phyloP scores from a whole-genome alignment of 2,797 vertebrate species.

The Poecilia picta region DNA sequence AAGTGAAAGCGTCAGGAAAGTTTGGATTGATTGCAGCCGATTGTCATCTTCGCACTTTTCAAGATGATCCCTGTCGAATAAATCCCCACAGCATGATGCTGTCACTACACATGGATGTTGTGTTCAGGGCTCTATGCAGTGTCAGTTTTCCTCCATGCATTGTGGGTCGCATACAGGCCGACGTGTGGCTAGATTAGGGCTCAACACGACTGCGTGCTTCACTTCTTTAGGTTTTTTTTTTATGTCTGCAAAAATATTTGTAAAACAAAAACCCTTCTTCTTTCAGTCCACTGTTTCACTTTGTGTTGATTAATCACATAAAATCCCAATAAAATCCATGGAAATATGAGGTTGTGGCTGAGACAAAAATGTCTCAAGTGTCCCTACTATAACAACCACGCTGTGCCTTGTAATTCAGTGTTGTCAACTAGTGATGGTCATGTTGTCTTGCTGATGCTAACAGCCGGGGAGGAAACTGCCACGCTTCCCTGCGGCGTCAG shows the following conservation, averaged over 20 bases:
- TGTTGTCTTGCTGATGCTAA: conserved; percentile 4
- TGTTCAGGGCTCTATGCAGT: neutral
- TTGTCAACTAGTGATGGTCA: neutral
- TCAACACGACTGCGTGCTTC: neutral
- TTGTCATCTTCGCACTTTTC: neutral
- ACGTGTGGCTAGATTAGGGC: neutral
- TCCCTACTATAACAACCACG: neutral
- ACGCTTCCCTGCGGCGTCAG: conserved; percentile 79
- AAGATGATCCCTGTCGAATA: neutral
- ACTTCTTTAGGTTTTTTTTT: neutral
- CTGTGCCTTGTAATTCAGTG: neutral
- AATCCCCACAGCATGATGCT: neutral
- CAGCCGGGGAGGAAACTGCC: conserved; percentile 72
- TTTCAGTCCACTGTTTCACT: neutral
- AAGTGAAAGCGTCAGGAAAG: neutral
- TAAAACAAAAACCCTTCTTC: neutral
- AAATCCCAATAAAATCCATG: neutral
- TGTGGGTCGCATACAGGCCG: too few relatives aligned
- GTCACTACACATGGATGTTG: neutral
- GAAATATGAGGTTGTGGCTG: neutral
- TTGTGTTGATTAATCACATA: neutral
- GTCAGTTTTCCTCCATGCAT: too few relatives aligned
- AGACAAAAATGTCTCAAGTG: neutral
- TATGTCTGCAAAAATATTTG: neutral
- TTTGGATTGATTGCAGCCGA: neutral